phyloP scores from a whole-genome alignment of 2,888 invertebrate species.

The Diarsia brunnea region DNA sequence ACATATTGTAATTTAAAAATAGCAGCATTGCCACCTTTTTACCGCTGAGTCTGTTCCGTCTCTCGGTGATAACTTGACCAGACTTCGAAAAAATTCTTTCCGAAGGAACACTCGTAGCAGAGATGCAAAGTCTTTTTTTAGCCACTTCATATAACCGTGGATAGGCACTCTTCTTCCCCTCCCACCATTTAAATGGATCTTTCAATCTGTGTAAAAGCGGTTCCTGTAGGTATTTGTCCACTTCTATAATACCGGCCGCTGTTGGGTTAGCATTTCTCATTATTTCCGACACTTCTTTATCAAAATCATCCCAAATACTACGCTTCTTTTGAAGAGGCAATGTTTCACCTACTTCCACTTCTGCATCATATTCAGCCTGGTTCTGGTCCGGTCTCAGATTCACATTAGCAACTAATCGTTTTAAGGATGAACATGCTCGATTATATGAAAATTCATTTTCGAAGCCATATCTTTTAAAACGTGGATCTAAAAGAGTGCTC shows the following conservation, averaged over 20 bases:
- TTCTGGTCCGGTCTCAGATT: conserved; percentile 1
- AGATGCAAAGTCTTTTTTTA: neutral
- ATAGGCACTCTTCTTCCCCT: conserved; percentile 5
- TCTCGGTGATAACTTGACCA: no score
- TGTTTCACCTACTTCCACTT: neutral
- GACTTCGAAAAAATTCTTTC: neutral
- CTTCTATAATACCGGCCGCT: conserved; percentile 5
- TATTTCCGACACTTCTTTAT: neutral
- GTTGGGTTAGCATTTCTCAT: neutral
- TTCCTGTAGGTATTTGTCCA: conserved; percentile 7
- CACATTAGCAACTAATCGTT: neutral
- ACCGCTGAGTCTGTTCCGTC: no score
- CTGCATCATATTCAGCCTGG: conserved; percentile 1
- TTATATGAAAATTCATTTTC: conserved; percentile 2
- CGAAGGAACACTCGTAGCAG: conserved; percentile 3
- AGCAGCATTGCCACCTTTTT: no score
- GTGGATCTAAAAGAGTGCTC: conserved; percentile 1
- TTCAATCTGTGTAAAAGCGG: conserved; percentile 4
- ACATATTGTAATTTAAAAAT: no score
- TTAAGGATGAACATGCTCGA: conserved; percentile 2
- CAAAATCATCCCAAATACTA: conserved; percentile 4
- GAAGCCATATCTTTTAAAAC: conserved; percentile 17
- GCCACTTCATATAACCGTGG: conserved; percentile 5
- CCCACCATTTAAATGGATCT: conserved; percentile 9
- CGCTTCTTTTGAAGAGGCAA: neutral